Evolutionary conservation across 2,888 invertebrate species (phyloP).

Genomic region (Anaspis maculata): DNA sequence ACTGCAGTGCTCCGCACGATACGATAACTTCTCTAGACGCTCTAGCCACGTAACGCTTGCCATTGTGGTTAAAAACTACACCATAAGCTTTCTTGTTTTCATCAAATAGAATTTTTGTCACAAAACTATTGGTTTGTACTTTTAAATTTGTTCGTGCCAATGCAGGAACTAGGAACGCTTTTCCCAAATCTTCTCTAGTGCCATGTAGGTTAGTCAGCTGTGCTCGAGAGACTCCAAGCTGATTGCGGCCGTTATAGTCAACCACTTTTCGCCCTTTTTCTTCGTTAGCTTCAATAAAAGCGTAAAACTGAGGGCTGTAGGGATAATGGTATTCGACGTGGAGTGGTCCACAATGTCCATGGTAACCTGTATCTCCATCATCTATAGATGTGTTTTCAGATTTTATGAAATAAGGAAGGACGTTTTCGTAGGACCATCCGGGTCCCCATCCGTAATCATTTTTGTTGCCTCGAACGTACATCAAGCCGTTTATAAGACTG

Average conservation of each 20-base stretch:
- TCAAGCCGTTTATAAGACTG: slow-evolving; percentile 44
- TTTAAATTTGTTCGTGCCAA: slow-evolving; percentile 56
- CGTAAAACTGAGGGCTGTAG: slow-evolving; percentile 18
- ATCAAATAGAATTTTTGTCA: slow-evolving; percentile 19
- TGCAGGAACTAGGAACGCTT: slow-evolving; percentile 65
- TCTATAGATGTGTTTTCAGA: neutral
- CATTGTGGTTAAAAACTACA: neutral
- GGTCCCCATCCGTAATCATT: slow-evolving; percentile 41
- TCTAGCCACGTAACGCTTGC: slow-evolving; percentile 35
- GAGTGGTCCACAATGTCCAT: slow-evolving; percentile 12
- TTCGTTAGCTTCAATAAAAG: slow-evolving; percentile 56
- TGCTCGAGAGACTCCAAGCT: slow-evolving; percentile 55
- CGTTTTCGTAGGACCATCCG: neutral
- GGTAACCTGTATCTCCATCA: slow-evolving; percentile 4
- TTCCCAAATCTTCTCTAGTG: slow-evolving; percentile 64
- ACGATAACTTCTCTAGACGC: slow-evolving; percentile 68
- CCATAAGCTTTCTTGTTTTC: neutral
- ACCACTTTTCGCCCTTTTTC: slow-evolving; percentile 59
- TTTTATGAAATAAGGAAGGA: neutral
- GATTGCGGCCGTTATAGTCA: slow-evolving; percentile 62
- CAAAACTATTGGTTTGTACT: slow-evolving; percentile 60
- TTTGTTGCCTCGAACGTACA: slow-evolving; percentile 43
- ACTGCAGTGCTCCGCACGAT: slow-evolving; percentile 69
- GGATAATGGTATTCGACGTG: slow-evolving; percentile 15
- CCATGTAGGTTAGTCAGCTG: slow-evolving; percentile 63